Evolutionary conservation across 2,797 vertebrate species (phyloP), one percentile per base, ranked within the genome.

Genomic region (Brachyrhaphis roseni): DNA sequence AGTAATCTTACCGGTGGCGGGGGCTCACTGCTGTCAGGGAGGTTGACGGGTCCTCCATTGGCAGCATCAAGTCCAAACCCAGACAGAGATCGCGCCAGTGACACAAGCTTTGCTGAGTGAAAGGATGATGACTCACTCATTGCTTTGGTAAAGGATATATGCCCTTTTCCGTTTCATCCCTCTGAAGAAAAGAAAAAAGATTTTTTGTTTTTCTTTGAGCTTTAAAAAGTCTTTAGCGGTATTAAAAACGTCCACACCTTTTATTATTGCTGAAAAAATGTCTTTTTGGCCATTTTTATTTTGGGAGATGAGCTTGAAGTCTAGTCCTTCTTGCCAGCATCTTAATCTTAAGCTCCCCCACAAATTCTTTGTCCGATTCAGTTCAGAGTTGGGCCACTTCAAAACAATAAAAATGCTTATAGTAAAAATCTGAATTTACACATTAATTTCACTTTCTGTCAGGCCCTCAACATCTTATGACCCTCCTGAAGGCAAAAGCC

Each of bases 141-240:
- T 83, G 92, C 85, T 87, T 89, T 94, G 85, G 86, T 81, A 79
- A 92, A 89, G 76, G 89, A 88, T 87, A 92, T 85, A 39, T 84
- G 90, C 76, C 95, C 90, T 84, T 95, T 92, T 90, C 93, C 94
- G 82, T 96, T 92, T 93, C 96, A 95, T 89, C 96, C 95, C 82
- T 96, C 96, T 97, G 93, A 85, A 59, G 57, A 26, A 18, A 77
- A 75, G 76, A 81, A 76, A 78, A 20, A 66, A 11, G 0, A 0
- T 11, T 11, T 68, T 23, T 11, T 41, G 34, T 20, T 41, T 68
- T 41, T 41, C 20, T 70, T 66, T 39, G 16, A 59, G 13, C 12
- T 5, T 59, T 7, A 28, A 59, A 64, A 34, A 34, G 3, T 34
- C 31, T 64, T 20, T 36, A 62, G 31, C 2, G 13, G 55, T 13